Conservation (phyloP, 2,888 invertebrate species). For the Petrolisthes cinctipes region DNA sequence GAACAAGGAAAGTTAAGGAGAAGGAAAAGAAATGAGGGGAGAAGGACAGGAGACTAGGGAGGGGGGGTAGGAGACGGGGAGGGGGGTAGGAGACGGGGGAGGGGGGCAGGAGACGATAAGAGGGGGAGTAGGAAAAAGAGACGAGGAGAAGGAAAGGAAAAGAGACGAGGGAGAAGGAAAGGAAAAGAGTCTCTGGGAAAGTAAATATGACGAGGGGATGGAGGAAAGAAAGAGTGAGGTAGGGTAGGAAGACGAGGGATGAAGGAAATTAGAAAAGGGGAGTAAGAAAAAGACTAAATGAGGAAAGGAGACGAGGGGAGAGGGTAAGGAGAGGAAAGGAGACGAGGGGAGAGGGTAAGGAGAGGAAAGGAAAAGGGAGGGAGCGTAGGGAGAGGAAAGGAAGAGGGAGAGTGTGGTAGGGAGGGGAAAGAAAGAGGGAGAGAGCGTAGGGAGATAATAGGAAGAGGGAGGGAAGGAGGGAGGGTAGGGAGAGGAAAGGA, state of each 20-base stretch:
- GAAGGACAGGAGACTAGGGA: not conserved
- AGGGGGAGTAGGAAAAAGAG: not conserved
- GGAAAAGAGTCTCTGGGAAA: too few relatives aligned
- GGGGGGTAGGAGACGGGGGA: not conserved
- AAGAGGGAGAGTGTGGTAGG: not conserved
- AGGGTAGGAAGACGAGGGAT: not conserved
- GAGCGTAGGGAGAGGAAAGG: conserved; percentile 1
- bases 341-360: not conserved
- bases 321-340: not conserved
- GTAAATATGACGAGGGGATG: too few relatives aligned
- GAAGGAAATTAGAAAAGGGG: not conserved
- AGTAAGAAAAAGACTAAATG: not conserved
- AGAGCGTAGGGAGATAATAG: not conserved
- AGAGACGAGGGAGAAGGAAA: not conserved
- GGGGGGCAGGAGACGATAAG: not conserved
- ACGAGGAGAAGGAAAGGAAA: not conserved
- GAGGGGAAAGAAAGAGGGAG: not conserved
- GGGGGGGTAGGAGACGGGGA: conserved; percentile 5
- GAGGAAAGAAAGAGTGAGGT: too few relatives aligned
- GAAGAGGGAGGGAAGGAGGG: not conserved
- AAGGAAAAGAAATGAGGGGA: not conserved
- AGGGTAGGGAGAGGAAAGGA: conserved; percentile 2
- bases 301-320: not conserved
- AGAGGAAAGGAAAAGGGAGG: not conserved
- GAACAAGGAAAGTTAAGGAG: not conserved